Evolutionary conservation across 1,140 invertebrate genomes (phyloP), one percentile per base, ranked within the genome.

Genomic region (Achatina immaculata): DNA sequence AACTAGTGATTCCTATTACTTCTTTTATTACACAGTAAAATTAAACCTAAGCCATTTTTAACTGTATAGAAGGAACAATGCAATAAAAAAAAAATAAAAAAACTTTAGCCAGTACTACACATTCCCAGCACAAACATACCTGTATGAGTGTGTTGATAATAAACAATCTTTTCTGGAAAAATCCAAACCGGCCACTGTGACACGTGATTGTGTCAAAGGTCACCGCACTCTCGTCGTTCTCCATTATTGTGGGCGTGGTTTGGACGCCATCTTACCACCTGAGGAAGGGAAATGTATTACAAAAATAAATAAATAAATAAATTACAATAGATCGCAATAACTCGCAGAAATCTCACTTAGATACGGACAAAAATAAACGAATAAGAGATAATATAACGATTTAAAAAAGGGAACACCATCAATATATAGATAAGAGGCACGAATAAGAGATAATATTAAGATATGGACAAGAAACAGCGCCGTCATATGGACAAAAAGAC

Each of bases 151-250:
- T 68, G 31, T 66, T 48, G 65, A 78, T 78, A n/a, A 78, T 14
- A 43, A 78, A 78, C 9, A 78, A 14, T 36, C 76, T 9, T 43
- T 78, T 78, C 76, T 78, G 76, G 76, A 78, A 78, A 34, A 78
- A 78, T 36, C 76, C 76, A 43, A 78, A 78, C 65, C 68, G 76
- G 34, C 76, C 76, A 68, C 76, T 78, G 34, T 78, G 7, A 31
- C 76, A 55, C 2, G 43, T n/a, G n/a, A 78, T 78, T 11, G 38
- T 78, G 42, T 78, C 76, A 38, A 78, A 78, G n/a, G 28, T 19
- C 0, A 43, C 43, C 6, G 76, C 76, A 48, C 76, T 78, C 0
- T 34, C 21, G 62, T 78, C 76, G 21, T 68, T 2, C 62, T 78
- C 76, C 76, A 78, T 78, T 34, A 62, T 34, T 34, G 9, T 6